A percentile compares a stretch with the other conserved stretches of the same genome.
Conservation (phyloP, 2,797 vertebrate genomes). For the Eremophila alpestris region DNA sequence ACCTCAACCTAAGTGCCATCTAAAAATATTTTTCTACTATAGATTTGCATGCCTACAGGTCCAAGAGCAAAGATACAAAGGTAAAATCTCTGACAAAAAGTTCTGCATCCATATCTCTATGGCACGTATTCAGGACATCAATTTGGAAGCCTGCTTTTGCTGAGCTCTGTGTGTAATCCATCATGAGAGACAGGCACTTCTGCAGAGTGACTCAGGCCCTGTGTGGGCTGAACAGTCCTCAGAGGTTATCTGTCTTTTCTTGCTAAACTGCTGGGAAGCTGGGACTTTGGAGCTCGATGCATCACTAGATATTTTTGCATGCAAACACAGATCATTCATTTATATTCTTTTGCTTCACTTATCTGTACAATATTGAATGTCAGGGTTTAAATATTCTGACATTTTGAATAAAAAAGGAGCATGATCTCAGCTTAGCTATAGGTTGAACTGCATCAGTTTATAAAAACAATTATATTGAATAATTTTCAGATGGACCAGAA, state of each 20-base stretch:
- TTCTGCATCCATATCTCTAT: not conserved
- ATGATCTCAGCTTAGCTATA: not conserved
- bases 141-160: not conserved
- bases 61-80: not conserved
- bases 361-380: not conserved
- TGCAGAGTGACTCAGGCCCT: not conserved
- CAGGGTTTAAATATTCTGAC: not conserved
- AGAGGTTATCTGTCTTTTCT: not conserved
- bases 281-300: not conserved
- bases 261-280: not conserved
- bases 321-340: not conserved
- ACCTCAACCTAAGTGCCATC: not conserved
- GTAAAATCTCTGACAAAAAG: not conserved
- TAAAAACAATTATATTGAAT: not conserved
- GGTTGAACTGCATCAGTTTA: not conserved
- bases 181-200: not conserved
- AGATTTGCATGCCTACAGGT: not conserved
- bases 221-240: not conserved
- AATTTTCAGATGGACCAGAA: not conserved
- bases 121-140: fast-evolving
- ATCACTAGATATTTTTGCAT: fast-evolving
- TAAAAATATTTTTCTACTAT: not conserved
- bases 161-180: not conserved
- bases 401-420: not conserved
- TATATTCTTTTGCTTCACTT: not conserved